phyloP scores from a whole-genome alignment of 92 coral and sea anemone species.

The Zoanthus sociatus region DNA sequence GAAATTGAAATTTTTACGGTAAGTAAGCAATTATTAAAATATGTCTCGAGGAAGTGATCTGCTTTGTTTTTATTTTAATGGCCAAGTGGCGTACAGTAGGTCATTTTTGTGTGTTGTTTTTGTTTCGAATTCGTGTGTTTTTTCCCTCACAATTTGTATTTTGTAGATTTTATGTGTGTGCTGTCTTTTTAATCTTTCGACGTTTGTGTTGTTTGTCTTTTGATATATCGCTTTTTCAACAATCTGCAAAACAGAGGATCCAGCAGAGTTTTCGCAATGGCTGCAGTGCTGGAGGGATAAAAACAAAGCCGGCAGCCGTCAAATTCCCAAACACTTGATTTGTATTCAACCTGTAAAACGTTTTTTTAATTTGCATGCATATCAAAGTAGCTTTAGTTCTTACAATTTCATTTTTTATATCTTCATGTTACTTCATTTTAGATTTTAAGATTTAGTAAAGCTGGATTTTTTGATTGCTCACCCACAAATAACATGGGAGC shows the following conservation, averaged over 20 bases:
- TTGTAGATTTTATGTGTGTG: background rate
- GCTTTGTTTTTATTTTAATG: conserved; percentile 5
- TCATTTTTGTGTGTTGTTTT: no score
- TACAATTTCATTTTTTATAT: background rate
- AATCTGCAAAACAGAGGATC: background rate
- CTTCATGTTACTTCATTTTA: background rate
- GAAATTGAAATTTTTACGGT: background rate
- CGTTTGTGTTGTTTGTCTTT: background rate
- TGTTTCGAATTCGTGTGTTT: no score
- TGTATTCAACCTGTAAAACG: background rate
- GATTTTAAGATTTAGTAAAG: background rate
- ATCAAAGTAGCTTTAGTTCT: background rate
- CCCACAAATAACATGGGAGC: no score
- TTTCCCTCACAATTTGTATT: no score
- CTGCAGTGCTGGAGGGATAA: background rate
- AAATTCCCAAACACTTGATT: background rate
- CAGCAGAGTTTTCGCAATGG: background rate
- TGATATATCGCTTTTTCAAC: background rate
- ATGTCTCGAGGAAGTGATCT: background rate
- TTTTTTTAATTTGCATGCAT: background rate
- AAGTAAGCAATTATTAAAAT: background rate
- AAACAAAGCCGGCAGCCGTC: background rate
- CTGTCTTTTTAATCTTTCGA: background rate
- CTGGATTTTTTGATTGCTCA: background rate
- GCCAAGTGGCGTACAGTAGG: no score